A percentile compares a stretch with the other conserved stretches of the same genome.
Conservation (phyloP, 2,113 vertebrate species). For the Oncorhynchus kisutch region DNA sequence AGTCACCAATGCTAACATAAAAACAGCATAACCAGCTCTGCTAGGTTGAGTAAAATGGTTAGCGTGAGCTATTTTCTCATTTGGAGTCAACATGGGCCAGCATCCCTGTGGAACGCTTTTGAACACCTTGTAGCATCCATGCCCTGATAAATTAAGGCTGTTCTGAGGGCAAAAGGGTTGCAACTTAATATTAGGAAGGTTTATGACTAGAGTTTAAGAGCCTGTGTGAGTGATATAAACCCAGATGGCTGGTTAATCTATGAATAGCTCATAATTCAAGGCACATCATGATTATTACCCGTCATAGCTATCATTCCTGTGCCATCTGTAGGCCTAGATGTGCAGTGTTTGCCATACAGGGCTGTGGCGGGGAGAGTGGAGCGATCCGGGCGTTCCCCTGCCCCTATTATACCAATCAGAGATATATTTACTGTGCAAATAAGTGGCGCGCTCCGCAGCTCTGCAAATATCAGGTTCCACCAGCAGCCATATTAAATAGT, state of each 20-base stretch:
- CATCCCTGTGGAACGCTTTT: no score
- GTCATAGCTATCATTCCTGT: not conserved
- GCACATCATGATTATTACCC: not conserved
- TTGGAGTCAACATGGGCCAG: no score
- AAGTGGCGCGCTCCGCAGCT: constrained; percentile 20
- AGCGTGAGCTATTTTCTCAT: no score
- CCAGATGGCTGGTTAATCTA: not conserved
- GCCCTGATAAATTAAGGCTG: no score
- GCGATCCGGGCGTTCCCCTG: not conserved
- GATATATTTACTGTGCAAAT: constrained; percentile 52
- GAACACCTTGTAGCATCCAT: no score
- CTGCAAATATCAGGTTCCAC: constrained; percentile 47
- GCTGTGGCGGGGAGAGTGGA: constrained; percentile 17
- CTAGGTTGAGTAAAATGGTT: no score
- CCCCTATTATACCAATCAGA: constrained; percentile 22
- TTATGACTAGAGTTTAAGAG: not conserved
- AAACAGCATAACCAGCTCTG: no score
- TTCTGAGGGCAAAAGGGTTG: no score
- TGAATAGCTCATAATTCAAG: not conserved
- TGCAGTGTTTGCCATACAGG: constrained; percentile 1
- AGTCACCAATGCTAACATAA: no score
- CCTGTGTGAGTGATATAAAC: no score
- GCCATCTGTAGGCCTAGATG: not conserved
- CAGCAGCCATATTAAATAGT: constrained; percentile 25
- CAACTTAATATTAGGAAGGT: not conserved